Conservation (phyloP, 2,888 invertebrate species). For the Erebia epiphron region DNA sequence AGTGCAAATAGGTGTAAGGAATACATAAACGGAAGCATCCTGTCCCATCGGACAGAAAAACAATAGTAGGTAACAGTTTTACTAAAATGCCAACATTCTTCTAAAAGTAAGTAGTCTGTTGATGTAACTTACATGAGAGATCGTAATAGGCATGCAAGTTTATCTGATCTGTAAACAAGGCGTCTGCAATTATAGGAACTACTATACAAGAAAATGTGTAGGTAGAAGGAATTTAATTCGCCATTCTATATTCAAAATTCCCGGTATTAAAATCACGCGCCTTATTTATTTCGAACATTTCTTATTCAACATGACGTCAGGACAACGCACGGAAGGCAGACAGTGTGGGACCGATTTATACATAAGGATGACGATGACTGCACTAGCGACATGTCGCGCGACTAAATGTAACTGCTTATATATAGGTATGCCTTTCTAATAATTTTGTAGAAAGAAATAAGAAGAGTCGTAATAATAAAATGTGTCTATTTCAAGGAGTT, state of each 20-base stretch:
- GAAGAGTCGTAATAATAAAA: not conserved
- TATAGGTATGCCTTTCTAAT: not conserved
- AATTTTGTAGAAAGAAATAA: not conserved
- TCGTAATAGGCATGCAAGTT: not conserved
- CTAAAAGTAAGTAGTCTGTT: too few species aligned
- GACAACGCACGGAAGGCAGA: conserved; percentile 64
- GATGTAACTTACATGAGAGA: too few species aligned
- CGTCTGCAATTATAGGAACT: not conserved
- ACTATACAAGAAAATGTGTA: not conserved
- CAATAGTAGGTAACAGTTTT: too few species aligned
- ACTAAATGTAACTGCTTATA: not conserved
- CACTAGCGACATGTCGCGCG: not conserved
- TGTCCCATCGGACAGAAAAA: too few species aligned
- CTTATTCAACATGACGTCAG: conserved; percentile 56
- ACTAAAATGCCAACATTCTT: too few species aligned
- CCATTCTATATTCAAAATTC: conserved; percentile 23
- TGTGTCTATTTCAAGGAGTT: not conserved
- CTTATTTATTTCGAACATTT: conserved; percentile 39
- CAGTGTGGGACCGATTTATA: conserved; percentile 71
- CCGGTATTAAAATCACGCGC: conserved; percentile 33
- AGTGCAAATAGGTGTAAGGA: too few species aligned
- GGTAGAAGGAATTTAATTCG: conserved; percentile 1
- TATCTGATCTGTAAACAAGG: too few species aligned
- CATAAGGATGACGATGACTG: conserved; percentile 38
- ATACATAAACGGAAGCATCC: too few species aligned